Conservation (phyloP, 2,888 invertebrate species). For the Acleris literana region DNA sequence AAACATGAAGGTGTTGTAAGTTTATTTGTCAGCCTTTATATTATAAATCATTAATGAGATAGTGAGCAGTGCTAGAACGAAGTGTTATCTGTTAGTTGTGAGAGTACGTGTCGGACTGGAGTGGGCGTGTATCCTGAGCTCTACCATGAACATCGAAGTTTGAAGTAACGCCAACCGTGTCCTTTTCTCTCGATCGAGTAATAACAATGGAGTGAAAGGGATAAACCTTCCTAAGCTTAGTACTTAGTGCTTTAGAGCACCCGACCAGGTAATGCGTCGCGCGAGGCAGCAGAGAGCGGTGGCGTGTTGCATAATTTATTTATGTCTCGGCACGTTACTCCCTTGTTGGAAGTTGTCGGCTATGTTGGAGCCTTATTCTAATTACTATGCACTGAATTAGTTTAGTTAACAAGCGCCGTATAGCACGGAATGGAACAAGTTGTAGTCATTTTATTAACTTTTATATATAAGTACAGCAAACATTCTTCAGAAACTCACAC, state of each 20-base stretch:
- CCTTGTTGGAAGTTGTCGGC: constrained; percentile 62
- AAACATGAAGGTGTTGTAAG: constrained; percentile 13
- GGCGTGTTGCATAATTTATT: constrained; percentile 78
- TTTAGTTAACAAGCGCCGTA: constrained; percentile 41
- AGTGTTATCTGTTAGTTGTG: constrained; percentile 19
- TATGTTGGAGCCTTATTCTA: constrained; percentile 55
- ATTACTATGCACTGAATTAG: constrained; percentile 51
- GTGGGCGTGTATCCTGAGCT: constrained; percentile 6
- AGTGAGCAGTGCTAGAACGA: constrained; percentile 11
- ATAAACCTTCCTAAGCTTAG: too few species aligned
- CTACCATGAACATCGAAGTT: too few species aligned
- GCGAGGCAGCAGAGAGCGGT: constrained; percentile 48
- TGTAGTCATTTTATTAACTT: neutral
- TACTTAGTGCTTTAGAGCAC: too few species aligned
- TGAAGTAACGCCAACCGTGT: too few species aligned
- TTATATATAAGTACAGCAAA: neutral
- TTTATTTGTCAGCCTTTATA: constrained; percentile 13
- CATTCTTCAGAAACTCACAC: too few species aligned
- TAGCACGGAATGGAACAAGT: constrained; percentile 25
- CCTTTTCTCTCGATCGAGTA: too few species aligned
- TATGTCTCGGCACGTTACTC: constrained; percentile 76
- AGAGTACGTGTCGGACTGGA: constrained; percentile 20
- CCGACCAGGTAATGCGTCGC: constrained; percentile 31
- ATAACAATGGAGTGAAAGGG: too few species aligned
- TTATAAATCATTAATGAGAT: constrained; percentile 20